Evolutionary conservation across 2,113 vertebrate genomes (phyloP), one percentile per base, ranked within the genome.

Genomic region (Hoplias malabaricus): DNA sequence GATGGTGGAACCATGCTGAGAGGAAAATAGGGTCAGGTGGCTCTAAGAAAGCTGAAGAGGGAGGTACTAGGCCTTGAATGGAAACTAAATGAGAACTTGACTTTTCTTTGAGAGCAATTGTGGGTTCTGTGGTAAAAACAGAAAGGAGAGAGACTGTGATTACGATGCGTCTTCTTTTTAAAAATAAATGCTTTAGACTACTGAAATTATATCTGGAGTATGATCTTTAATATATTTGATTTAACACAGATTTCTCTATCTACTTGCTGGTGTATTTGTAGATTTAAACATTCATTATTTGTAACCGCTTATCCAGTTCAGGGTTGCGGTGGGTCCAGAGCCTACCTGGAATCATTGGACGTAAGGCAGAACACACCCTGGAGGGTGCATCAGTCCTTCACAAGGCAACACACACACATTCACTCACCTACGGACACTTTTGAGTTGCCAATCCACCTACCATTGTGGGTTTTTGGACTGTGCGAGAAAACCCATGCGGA

Each of bases 21-120:
- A 21, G 8, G 59, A 63, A 63, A 63, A 63, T 36, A 63, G 59
- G 59, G 59, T 63, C 59, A 63, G 59, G n/a, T 34, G 19, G 59
- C 43, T 69, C 27, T n/a, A 42, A 50, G 19, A 33, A 69, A 21
- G 59, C 59, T n/a, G 33, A 7, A 63, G 59, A 63, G 59, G 29
- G 34, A 16, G 29, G n/a, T n/a, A n/a, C n/a, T n/a, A 3, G 31
- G 16, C 59, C 59, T 19, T 19, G 31, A 63, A 63, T 63, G 31
- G 14, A 8, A n/a, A 36, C 48, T 53, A 5, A 53, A 16, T 53
- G 48, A 4, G 19, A 5, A n/a, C 21, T 63, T 34, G 31, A 8
- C 21, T 53, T 53, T 53, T 21, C n/a, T 53, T 21, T 50, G 46
- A 50, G 16, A 23, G 23, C 48, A 21, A 53, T 53, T 9, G 21